A percentile compares a stretch with the other conserved stretches of the same genome.
Evolutionary conservation across 1,140 invertebrate genomes (phyloP).

Genomic region (Drosophila saltans): DNA sequence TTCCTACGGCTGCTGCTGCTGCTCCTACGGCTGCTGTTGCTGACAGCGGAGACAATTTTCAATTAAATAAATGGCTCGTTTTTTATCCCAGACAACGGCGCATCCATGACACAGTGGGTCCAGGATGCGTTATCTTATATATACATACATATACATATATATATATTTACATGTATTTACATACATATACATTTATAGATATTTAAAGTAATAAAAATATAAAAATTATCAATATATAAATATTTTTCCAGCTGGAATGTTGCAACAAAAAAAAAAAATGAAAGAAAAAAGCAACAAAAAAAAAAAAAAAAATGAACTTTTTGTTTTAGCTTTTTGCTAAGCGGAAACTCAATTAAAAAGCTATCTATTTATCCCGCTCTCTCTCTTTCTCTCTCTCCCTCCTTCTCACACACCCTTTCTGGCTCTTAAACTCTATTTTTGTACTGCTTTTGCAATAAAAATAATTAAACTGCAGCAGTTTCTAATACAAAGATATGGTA

Average conservation of each 20-base stretch:
- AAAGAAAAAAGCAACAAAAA: too few relatives aligned
- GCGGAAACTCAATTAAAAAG: neutral
- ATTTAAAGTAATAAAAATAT: neutral
- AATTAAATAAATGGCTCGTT: constrained; percentile 77
- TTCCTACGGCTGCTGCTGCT: constrained; percentile 32
- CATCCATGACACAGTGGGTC: constrained; percentile 51
- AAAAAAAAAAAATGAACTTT: neutral
- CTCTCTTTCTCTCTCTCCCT: neutral
- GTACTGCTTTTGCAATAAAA: constrained; percentile 37
- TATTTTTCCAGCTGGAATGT: constrained; percentile 44
- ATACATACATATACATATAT: neutral
- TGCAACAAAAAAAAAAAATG: too few relatives aligned
- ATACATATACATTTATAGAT: neutral
- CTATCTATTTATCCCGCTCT: neutral
- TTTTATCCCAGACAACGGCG: constrained; percentile 47
- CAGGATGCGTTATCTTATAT: constrained; percentile 22
- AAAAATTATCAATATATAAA: constrained; percentile 51
- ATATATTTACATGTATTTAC: too few relatives aligned
- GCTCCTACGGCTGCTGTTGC: constrained; percentile 41
- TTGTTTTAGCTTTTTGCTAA: neutral
- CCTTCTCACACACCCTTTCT: neutral
- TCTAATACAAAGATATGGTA: constrained; percentile 45
- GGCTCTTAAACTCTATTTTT: neutral
- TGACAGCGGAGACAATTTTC: constrained; percentile 78
- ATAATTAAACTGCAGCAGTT: constrained; percentile 55